Conservation (phyloP, 2,888 invertebrate genomes). For the Cancer borealis region DNA sequence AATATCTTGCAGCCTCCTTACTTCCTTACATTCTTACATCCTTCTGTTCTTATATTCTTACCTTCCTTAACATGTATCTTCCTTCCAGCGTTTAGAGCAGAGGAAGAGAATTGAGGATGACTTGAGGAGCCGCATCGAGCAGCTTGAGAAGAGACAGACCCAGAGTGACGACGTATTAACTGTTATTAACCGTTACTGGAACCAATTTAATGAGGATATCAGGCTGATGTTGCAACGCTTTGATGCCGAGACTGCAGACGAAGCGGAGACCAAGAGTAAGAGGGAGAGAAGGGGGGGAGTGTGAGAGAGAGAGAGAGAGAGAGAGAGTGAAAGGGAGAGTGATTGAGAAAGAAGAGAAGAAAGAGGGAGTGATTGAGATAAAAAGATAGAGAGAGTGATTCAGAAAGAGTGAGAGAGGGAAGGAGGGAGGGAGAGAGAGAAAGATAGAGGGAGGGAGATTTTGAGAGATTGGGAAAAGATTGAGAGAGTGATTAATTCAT, state of each 20-base stretch:
- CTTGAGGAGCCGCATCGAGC: constrained; percentile 93
- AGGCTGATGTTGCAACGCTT: constrained; percentile 95
- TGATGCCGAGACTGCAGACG: constrained; percentile 98
- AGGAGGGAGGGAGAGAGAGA: neutral
- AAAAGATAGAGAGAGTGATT: neutral
- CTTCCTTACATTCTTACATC: no score
- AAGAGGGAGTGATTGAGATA: neutral
- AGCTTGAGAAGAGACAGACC: constrained; percentile 94
- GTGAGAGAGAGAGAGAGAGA: neutral
- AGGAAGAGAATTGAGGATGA: constrained; percentile 93
- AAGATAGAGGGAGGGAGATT: neutral
- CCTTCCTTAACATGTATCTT: neutral
- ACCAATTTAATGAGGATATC: constrained; percentile 97
- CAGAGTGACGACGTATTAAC: constrained; percentile 98
- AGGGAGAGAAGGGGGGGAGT: neutral
- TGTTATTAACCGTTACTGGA: constrained; percentile 98
- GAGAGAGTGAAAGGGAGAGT: neutral
- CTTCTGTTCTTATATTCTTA: neutral
- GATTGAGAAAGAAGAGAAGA: neutral
- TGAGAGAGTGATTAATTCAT: neutral
- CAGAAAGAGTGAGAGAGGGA: neutral
- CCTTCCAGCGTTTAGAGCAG: constrained; percentile 91
- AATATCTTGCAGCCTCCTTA: no score
- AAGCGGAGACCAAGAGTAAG: constrained; percentile 95
- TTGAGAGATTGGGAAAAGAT: neutral